Evolutionary conservation across 2,797 vertebrate genomes (phyloP).

Genomic region (Phoeniculus purpureus): DNA sequence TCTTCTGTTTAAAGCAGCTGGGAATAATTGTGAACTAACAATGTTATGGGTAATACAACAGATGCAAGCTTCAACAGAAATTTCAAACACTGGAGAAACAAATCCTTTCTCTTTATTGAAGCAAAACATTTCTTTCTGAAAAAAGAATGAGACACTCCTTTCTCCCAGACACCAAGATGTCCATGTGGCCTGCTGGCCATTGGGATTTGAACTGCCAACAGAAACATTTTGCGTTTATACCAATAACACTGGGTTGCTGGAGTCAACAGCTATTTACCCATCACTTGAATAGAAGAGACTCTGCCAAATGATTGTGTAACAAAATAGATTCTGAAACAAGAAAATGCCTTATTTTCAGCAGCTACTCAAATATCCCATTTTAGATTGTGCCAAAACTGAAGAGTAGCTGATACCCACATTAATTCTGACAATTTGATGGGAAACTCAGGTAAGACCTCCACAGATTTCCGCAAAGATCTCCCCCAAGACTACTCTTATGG

Average conservation of each 20-base stretch:
- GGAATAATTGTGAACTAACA: neutral
- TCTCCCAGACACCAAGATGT: slow-evolving; percentile 16
- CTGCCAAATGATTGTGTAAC: slow-evolving; percentile 29
- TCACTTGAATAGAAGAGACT: slow-evolving; percentile 10
- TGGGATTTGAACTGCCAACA: neutral
- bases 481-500: neutral
- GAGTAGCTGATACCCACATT: neutral
- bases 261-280: slow-evolving; percentile 26
- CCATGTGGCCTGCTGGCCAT: neutral
- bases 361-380: slow-evolving; percentile 31
- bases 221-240: slow-evolving; percentile 33
- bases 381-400: slow-evolving; percentile 11
- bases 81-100: neutral
- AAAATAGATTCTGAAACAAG: slow-evolving; percentile 44
- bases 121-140: slow-evolving; percentile 24
- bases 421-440: slow-evolving; percentile 40
- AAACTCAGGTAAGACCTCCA: neutral
- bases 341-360: slow-evolving; percentile 45
- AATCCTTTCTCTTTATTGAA: neutral
- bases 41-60: neutral
- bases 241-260: slow-evolving; percentile 33
- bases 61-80: neutral
- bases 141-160: neutral
- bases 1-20: neutral
- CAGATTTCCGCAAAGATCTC: neutral